Conservation (phyloP, 2,113 vertebrate genomes). For the Sialia sialis region DNA sequence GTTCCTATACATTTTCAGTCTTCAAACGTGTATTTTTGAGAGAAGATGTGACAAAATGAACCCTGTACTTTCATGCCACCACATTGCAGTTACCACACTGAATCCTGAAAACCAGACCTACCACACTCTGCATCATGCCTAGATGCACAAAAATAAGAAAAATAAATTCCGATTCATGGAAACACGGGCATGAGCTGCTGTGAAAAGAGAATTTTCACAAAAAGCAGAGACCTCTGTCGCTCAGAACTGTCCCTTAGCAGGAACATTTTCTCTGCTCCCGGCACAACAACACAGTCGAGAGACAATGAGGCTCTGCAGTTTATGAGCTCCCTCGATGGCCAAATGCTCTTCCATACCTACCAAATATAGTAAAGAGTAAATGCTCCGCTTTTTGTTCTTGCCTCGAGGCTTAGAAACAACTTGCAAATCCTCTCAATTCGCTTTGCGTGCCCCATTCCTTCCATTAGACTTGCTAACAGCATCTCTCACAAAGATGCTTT, state of each 20-base stretch:
- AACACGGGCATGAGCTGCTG: rapidly evolving
- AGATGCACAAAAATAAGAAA: not conserved
- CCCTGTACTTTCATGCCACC: not conserved
- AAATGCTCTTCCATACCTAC: slow-evolving; percentile 25
- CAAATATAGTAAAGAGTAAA: slow-evolving; percentile 52
- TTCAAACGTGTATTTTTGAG: not conserved
- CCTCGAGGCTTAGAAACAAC: slow-evolving; percentile 40
- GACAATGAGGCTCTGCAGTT: not conserved
- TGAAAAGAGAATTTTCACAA: not conserved
- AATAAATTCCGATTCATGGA: not conserved
- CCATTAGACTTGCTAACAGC: not conserved
- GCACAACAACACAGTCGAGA: not conserved
- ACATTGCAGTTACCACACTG: not conserved
- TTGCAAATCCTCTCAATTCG: slow-evolving; percentile 25
- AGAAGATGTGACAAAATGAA: not conserved
- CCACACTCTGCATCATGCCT: not conserved
- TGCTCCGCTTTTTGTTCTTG: slow-evolving; percentile 4
- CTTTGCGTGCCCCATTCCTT: not conserved
- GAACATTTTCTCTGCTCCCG: not conserved
- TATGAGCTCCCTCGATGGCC: slow-evolving; percentile 29
- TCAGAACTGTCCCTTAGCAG: not conserved
- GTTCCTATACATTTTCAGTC: not conserved
- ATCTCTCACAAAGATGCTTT: slow-evolving; percentile 42
- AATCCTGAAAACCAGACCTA: not conserved
- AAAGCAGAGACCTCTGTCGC: not conserved